These are phyloP conservation scores for Diachasmimorpha longicaudata DNA, from an alignment of 1,140 invertebrate genomes.

Conservation along the genomic window DNA sequence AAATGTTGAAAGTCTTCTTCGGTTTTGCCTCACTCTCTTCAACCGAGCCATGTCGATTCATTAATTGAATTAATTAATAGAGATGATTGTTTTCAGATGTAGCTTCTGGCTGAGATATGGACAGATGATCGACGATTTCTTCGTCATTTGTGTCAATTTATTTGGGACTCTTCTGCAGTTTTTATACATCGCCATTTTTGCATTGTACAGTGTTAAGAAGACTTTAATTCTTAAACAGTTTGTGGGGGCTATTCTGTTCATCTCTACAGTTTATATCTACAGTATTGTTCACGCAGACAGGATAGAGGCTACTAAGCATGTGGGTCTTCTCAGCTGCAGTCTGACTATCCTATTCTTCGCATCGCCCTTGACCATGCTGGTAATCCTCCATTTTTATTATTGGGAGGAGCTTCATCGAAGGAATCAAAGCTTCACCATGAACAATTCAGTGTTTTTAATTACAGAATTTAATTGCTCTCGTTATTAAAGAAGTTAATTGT, in stretches of 20 bases:
- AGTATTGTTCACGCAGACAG: conserved; percentile 51
- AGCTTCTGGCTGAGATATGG: conserved; percentile 76
- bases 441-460: too few species aligned
- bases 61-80: too few species aligned
- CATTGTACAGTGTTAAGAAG: conserved; percentile 69
- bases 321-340: conserved; percentile 73
- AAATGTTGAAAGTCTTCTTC: too few species aligned
- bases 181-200: conserved; percentile 69
- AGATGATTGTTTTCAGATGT: conserved; percentile 59
- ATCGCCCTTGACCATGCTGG: conserved; percentile 76
- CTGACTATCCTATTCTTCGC: conserved; percentile 80
- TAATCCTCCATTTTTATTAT: conserved; percentile 41
- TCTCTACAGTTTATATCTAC: conserved; percentile 59
- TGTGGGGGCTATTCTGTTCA: conserved; percentile 48
- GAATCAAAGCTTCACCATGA: too few species aligned
- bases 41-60: too few species aligned
- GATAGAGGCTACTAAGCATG: conserved; percentile 41
- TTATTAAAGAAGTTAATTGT: conserved; percentile 18
- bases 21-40: too few species aligned
- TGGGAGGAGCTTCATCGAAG: too few species aligned
- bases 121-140: conserved; percentile 68
- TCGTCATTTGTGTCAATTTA: conserved; percentile 72
- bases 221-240: conserved; percentile 63
- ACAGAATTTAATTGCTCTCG: too few species aligned
- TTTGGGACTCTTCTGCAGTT: conserved; percentile 72